phyloP scores from a whole-genome alignment of 2,797 vertebrate species.

The Xenopus petersii region DNA sequence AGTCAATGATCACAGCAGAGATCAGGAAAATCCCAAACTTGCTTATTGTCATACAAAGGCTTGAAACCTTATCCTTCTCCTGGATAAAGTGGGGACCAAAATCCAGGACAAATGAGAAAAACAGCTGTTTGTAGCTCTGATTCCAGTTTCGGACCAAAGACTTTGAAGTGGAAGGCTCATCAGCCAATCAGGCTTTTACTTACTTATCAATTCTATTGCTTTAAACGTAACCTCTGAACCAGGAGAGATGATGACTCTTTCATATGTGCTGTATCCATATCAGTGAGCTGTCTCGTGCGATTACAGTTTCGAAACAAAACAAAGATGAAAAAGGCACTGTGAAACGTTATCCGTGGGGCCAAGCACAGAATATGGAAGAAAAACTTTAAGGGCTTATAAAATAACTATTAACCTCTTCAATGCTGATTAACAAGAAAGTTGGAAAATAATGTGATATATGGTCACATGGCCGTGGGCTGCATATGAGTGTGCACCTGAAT shows the following conservation, averaged over 20 bases:
- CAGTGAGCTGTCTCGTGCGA: constrained; percentile 74
- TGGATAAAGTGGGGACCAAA: constrained; percentile 55
- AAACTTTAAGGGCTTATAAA: constrained; percentile 36
- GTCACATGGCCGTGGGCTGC: too few species aligned
- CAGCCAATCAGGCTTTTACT: constrained; percentile 64
- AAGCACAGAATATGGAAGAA: constrained; percentile 54
- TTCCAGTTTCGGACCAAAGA: constrained; percentile 58
- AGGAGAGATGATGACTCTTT: constrained; percentile 79
- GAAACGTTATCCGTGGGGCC: constrained; percentile 71
- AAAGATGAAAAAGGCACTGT: constrained; percentile 76
- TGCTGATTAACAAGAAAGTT: background rate
- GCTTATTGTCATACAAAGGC: constrained; percentile 67
- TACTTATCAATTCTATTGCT: constrained; percentile 72
- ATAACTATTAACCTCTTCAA: constrained; percentile 42
- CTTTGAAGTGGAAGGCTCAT: constrained; percentile 75
- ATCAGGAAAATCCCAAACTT: constrained; percentile 58
- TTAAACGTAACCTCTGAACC: constrained; percentile 82
- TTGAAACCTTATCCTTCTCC: constrained; percentile 73
- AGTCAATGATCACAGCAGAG: constrained; percentile 60
- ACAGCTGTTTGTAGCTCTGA: constrained; percentile 75
- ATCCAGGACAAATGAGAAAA: constrained; percentile 69
- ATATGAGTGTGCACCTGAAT: too few species aligned
- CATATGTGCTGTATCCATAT: constrained; percentile 76
- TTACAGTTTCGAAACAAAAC: constrained; percentile 74
- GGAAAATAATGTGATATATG: background rate